phyloP scores from a whole-genome alignment of 2,113 vertebrate species.

The Clupea harengus region DNA sequence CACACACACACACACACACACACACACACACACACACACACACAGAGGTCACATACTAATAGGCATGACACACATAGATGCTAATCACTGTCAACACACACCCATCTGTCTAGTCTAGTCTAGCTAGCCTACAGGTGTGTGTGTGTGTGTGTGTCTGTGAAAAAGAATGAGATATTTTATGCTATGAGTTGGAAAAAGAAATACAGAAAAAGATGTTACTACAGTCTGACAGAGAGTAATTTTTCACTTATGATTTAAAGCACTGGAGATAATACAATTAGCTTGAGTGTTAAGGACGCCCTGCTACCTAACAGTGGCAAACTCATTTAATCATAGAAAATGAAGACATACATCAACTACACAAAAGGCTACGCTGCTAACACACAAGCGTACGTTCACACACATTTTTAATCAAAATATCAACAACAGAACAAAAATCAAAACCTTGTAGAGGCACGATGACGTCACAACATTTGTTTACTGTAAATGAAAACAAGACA shows the following conservation, averaged over 20 bases:
- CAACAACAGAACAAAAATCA: slow-evolving; percentile 70
- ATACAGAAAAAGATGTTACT: too few relatives aligned
- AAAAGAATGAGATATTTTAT: background rate
- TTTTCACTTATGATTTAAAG: too few relatives aligned
- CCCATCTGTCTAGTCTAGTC: background rate
- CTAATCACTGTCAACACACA: background rate
- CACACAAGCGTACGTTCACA: background rate
- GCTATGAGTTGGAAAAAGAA: background rate
- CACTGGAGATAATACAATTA: background rate
- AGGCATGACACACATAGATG: background rate
- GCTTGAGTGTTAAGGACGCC: background rate
- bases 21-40: background rate
- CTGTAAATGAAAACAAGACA: slow-evolving; percentile 81
- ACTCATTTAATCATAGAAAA: background rate
- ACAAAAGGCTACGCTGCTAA: background rate
- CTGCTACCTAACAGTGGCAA: background rate
- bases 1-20: background rate
- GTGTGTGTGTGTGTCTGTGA: background rate
- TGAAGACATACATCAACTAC: too few relatives aligned
- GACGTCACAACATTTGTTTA: slow-evolving; percentile 84
- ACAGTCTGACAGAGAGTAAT: background rate
- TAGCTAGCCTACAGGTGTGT: background rate
- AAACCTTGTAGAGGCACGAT: slow-evolving; percentile 83
- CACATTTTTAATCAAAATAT: slow-evolving; percentile 28
- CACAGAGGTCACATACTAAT: background rate